Percentiles rank a stretch among this genome's conserved stretches.
phyloP scores from a whole-genome alignment of 2,113 vertebrate genomes.

The Regulus satrapa region DNA sequence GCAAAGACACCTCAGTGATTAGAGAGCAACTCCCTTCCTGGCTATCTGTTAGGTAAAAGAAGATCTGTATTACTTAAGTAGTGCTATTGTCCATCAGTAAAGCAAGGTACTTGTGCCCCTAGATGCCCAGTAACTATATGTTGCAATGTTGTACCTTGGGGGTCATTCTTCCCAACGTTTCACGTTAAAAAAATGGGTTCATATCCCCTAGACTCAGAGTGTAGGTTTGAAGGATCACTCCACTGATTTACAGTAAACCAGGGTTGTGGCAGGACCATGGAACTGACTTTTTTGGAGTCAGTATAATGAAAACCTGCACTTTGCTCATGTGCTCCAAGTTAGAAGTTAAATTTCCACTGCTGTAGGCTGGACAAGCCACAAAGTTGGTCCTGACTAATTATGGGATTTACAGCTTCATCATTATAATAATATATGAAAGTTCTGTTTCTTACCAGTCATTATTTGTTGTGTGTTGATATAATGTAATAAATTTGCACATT shows the following conservation, averaged over 20 bases:
- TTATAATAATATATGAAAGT: neutral
- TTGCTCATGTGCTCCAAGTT: neutral
- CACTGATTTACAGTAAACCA: rapidly evolving
- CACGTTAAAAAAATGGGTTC: neutral
- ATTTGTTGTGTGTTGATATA: neutral
- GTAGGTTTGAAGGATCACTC: neutral
- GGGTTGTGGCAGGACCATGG: neutral
- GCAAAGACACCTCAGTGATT: neutral
- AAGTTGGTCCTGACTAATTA: neutral
- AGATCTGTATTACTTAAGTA: neutral
- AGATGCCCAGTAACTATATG: neutral
- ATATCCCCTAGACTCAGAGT: neutral
- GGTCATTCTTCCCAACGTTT: neutral
- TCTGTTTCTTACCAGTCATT: neutral
- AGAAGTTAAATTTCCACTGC: neutral
- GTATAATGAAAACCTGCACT: neutral
- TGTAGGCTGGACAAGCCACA: neutral
- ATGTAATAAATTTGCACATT: neutral
- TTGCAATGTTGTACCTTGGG: neutral
- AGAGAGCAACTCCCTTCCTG: neutral
- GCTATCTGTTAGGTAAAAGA: neutral
- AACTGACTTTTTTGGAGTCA: neutral
- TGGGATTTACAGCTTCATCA: neutral
- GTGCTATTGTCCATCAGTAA: neutral
- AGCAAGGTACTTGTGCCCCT: neutral